These are phyloP conservation scores for Zaprionus lachaisei DNA, from an alignment of 1,140 invertebrate species.

Conservation along the genomic window DNA sequence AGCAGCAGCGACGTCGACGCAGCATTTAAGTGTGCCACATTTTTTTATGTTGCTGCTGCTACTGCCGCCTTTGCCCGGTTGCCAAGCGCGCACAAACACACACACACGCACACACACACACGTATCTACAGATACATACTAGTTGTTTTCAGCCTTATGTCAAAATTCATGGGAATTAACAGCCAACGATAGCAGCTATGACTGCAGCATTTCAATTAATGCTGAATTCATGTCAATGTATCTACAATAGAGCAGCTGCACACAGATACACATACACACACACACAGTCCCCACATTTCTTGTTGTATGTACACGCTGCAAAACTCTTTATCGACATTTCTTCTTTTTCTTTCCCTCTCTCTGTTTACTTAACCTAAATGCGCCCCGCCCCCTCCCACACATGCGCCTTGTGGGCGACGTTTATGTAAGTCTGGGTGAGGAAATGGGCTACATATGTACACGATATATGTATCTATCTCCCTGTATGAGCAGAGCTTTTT, in stretches of 20 bases:
- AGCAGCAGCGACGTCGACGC: slow-evolving; percentile 58
- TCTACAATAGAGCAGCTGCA: slow-evolving; percentile 35
- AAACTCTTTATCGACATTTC: slow-evolving; percentile 72
- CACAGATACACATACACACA: slow-evolving; percentile 28
- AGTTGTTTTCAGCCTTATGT: slow-evolving; percentile 63
- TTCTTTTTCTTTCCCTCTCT: slow-evolving; percentile 10
- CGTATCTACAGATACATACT: slow-evolving; percentile 22
- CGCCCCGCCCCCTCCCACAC: slow-evolving; percentile 12
- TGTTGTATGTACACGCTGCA: slow-evolving; percentile 16
- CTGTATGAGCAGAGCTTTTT: slow-evolving; percentile 70
- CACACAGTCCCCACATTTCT: slow-evolving; percentile 15
- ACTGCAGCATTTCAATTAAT: slow-evolving; percentile 81
- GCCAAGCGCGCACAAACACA: slow-evolving; percentile 72
- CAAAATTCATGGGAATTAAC: slow-evolving; percentile 79
- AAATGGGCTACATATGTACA: slow-evolving; percentile 71
- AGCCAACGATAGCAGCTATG: slow-evolving; percentile 65
- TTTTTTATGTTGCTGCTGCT: slow-evolving; percentile 55
- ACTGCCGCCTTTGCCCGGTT: slow-evolving; percentile 45
- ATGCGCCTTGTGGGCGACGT: slow-evolving; percentile 17
- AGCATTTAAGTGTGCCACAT: slow-evolving; percentile 76
- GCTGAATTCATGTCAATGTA: slow-evolving; percentile 68
- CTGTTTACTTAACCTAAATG: slow-evolving; percentile 79
- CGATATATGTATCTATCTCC: slow-evolving; percentile 7
- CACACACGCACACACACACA: slow-evolving; percentile 38
- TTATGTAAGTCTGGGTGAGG: slow-evolving; percentile 75